Percentiles rank a stretch among this genome's conserved stretches.
Evolutionary conservation across 2,797 vertebrate species (phyloP).

Genomic region (Muraenolepis orangiensis): DNA sequence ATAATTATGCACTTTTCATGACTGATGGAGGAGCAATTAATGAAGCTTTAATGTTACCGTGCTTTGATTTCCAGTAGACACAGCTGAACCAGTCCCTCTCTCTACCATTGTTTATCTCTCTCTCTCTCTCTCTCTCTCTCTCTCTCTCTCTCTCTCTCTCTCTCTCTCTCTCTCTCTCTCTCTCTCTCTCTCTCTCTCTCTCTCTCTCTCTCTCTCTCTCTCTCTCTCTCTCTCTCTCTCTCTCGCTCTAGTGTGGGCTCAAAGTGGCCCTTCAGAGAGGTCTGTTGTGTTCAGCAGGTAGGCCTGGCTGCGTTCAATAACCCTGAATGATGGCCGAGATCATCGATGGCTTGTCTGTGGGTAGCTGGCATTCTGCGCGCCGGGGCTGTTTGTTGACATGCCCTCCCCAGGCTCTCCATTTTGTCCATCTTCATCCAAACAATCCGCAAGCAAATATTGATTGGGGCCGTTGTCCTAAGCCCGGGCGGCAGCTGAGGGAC

Average conservation of each 20-base stretch:
- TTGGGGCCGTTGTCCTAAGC: too few relatives aligned
- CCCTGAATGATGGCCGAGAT: conserved; percentile 52
- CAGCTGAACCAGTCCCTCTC: too few relatives aligned
- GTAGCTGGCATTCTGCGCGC: conserved; percentile 22
- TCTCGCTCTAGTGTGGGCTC: conserved; percentile 8
- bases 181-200: too few relatives aligned
- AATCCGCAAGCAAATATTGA: conserved; percentile 66
- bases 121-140: neutral
- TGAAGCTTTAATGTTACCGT: neutral
- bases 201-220: too few relatives aligned
- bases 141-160: neutral
- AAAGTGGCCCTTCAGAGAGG: conserved; percentile 52
- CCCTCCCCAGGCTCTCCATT: conserved; percentile 40
- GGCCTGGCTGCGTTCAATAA: conserved; percentile 44
- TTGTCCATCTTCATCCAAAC: conserved; percentile 52
- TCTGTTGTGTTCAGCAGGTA: conserved; percentile 45
- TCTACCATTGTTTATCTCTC: neutral
- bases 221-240: neutral
- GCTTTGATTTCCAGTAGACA: neutral
- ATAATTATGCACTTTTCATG: conserved; percentile 1
- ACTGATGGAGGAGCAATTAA: neutral
- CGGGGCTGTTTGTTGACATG: neutral
- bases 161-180: neutral
- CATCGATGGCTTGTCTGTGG: conserved; percentile 39
- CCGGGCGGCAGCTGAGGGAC: conserved; percentile 43